Evolutionary conservation across 2,797 vertebrate genomes (phyloP).

Genomic region (Trichosurus vulpecula): DNA sequence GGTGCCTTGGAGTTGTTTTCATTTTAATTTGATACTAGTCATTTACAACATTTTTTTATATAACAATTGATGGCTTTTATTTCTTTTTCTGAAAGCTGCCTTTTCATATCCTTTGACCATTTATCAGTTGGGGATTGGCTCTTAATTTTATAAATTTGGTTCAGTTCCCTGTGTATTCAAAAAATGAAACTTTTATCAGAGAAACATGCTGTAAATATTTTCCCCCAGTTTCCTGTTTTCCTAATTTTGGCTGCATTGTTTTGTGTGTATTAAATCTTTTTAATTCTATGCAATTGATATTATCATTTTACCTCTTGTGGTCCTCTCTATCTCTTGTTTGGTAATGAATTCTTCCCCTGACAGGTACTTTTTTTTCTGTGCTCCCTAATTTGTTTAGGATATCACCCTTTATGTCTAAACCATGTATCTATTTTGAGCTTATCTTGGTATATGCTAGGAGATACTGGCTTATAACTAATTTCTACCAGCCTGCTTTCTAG

Average conservation of each 20-base stretch:
- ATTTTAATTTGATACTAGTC: neutral
- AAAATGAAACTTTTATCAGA: neutral
- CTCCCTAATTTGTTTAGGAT: neutral
- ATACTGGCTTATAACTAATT: neutral
- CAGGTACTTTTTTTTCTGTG: neutral
- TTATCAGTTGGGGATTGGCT: neutral
- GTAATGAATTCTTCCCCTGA: neutral
- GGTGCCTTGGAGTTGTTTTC: neutral
- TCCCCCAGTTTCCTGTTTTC: neutral
- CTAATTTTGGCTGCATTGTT: neutral
- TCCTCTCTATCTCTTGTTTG: neutral
- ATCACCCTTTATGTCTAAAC: neutral
- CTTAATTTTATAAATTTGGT: neutral
- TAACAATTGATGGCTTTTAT: neutral
- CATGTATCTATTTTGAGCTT: neutral
- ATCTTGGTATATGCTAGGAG: neutral
- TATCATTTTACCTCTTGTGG: neutral
- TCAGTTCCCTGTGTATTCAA: neutral
- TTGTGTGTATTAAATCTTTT: neutral
- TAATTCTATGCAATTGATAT: neutral
- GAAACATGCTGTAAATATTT: neutral
- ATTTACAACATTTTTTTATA: neutral
- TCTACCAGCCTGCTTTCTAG: neutral
- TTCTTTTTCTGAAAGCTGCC: neutral
- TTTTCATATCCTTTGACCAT: neutral